Percentiles rank a stretch among this genome's conserved stretches.
Evolutionary conservation across 2,113 vertebrate species (phyloP).

Genomic region (Epinephelus fuscoguttatus): DNA sequence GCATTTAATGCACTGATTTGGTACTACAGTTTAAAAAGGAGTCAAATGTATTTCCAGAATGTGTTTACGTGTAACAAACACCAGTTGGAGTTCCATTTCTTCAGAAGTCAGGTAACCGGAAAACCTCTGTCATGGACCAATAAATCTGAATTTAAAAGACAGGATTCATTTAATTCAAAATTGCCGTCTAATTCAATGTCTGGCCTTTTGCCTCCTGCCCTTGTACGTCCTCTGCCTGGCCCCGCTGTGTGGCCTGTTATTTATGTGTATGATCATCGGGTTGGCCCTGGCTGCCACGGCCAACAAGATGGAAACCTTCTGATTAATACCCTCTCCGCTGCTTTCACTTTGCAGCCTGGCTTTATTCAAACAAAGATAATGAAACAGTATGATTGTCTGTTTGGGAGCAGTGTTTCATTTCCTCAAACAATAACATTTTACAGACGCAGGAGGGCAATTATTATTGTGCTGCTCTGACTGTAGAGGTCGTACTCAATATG

Average conservation of each 20-base stretch:
- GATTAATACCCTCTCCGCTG: slow-evolving; percentile 49
- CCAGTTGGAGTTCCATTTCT: slow-evolving; percentile 30
- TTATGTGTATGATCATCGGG: slow-evolving; percentile 72
- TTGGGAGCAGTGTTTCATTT: slow-evolving; percentile 31
- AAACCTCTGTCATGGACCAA: slow-evolving; percentile 36
- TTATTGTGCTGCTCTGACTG: slow-evolving; percentile 7
- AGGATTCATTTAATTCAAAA: slow-evolving; percentile 66
- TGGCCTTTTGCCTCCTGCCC: slow-evolving; percentile 72
- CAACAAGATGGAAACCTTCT: slow-evolving; percentile 56
- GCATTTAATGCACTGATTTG: not conserved
- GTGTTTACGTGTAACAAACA: slow-evolving; percentile 8
- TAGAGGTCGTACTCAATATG: slow-evolving; percentile 7
- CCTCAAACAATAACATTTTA: slow-evolving; percentile 41
- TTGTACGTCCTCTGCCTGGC: slow-evolving; percentile 70
- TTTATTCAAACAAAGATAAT: slow-evolving; percentile 52
- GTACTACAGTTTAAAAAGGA: not conserved
- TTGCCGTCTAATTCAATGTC: slow-evolving; percentile 69
- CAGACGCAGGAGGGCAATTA: slow-evolving; percentile 1
- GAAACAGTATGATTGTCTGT: slow-evolving; percentile 38
- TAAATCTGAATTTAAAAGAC: slow-evolving; percentile 64
- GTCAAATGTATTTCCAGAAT: not conserved
- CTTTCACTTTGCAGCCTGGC: slow-evolving; percentile 40
- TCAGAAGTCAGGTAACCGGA: slow-evolving; percentile 25
- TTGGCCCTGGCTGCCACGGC: slow-evolving; percentile 56
- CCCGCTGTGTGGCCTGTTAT: slow-evolving; percentile 61